Percentiles rank a stretch among this genome's conserved stretches.
phyloP scores from a whole-genome alignment of 2,113 vertebrate species.

The Fulmarus glacialis region DNA sequence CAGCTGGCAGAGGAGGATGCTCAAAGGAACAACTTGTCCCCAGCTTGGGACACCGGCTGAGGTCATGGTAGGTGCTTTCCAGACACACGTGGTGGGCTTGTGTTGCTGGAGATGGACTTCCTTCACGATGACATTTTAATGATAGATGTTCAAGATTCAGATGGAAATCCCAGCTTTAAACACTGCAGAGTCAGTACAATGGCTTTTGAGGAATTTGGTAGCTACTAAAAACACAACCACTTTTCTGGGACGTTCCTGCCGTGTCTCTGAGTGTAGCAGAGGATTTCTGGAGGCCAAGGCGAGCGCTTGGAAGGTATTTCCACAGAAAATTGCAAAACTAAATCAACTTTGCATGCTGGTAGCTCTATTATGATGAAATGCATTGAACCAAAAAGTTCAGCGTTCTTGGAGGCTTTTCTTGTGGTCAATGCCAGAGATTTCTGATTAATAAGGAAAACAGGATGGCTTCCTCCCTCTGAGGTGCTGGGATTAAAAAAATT shows the following conservation, averaged over 20 bases:
- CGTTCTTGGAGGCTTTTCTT: slow-evolving; percentile 3
- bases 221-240: background rate
- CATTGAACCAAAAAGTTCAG: slow-evolving; percentile 1
- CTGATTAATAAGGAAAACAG: slow-evolving; percentile 41
- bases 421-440: slow-evolving; percentile 14
- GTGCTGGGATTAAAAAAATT: slow-evolving; percentile 23
- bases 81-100: rapidly evolving
- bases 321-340: background rate
- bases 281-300: slow-evolving; percentile 2
- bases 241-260: background rate
- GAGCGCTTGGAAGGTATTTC: background rate
- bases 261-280: slow-evolving; percentile 1
- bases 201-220: slow-evolving; percentile 2
- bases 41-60: background rate
- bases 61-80: background rate
- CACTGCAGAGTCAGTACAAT: background rate
- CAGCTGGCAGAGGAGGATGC: background rate
- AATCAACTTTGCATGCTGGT: slow-evolving; percentile 8
- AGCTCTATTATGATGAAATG: slow-evolving; percentile 2
- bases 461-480: background rate
- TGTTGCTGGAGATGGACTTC: background rate
- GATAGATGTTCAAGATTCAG: background rate
- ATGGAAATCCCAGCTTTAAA: background rate
- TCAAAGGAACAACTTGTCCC: background rate
- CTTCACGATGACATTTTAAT: background rate